A percentile compares a stretch with the other conserved stretches of the same genome.
Conservation (phyloP, 2,888 invertebrate species). For the Melipona beecheii region DNA sequence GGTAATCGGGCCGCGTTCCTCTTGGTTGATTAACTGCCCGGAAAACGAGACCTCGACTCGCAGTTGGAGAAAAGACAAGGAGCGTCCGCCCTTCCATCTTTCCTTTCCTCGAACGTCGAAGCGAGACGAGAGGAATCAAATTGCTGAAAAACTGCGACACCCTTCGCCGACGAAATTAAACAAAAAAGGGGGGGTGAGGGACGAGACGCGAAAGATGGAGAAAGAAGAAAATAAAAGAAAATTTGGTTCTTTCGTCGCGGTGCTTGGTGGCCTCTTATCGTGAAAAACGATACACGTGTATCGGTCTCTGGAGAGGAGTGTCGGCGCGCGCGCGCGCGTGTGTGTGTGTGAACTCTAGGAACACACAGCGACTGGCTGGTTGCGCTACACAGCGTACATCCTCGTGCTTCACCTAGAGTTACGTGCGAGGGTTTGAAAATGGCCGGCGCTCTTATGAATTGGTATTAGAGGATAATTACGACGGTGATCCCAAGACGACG, state of each 20-base stretch:
- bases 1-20: conserved; percentile 72
- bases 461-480: conserved; percentile 73
- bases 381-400: conserved; percentile 29
- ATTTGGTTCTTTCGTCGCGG: conserved; percentile 47
- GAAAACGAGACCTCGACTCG: conserved; percentile 63
- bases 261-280: conserved; percentile 60
- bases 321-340: background rate
- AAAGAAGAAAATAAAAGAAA: conserved; percentile 12
- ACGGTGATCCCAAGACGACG: conserved; percentile 69
- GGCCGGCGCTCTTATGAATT: conserved; percentile 72
- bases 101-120: too few species aligned
- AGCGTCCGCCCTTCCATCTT: too few species aligned
- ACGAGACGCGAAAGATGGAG: background rate
- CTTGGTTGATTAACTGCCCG: conserved; percentile 75
- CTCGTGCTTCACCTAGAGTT: conserved; percentile 75
- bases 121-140: too few species aligned
- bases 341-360: background rate
- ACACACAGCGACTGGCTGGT: background rate
- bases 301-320: conserved; percentile 58
- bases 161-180: background rate
- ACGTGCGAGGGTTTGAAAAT: conserved; percentile 80
- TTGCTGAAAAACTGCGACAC: too few species aligned
- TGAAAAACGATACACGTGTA: conserved; percentile 68
- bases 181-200: too few species aligned
- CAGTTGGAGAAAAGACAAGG: too few species aligned